phyloP scores from a whole-genome alignment of 2,888 invertebrate species.

The Metalampra italica region DNA sequence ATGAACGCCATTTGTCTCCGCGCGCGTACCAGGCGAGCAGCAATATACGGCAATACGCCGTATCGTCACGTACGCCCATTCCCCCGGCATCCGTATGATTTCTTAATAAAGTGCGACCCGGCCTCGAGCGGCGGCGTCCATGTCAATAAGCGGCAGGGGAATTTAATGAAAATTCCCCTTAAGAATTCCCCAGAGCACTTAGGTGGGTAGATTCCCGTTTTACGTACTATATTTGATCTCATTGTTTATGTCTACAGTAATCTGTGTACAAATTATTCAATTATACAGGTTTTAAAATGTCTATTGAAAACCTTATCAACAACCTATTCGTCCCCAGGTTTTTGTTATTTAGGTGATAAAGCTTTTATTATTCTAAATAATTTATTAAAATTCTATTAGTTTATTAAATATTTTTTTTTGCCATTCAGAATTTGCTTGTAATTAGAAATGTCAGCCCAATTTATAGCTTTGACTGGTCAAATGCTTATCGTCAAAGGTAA shows the following conservation, averaged over 20 bases:
- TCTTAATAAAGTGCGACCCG: slow-evolving; percentile 72
- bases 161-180: slow-evolving; percentile 60
- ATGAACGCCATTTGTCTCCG: slow-evolving; percentile 2
- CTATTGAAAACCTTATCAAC: no score
- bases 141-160: slow-evolving; percentile 66
- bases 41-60: slow-evolving; percentile 44
- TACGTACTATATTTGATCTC: slow-evolving; percentile 20
- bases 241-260: neutral
- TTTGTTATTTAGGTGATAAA: no score
- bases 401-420: no score
- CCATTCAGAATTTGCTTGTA: no score
- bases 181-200: slow-evolving; percentile 49
- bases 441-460: no score
- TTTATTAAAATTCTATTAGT: no score
- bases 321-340: no score
- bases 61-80: slow-evolving; percentile 67
- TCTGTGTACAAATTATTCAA: no score
- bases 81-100: slow-evolving; percentile 69
- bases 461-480: no score
- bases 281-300: no score
- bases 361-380: no score
- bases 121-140: slow-evolving; percentile 60
- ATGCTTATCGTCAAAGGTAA: no score
- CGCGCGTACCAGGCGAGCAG: neutral
- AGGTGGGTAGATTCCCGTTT: slow-evolving; percentile 42